phyloP scores from a whole-genome alignment of 2,113 vertebrate species.

The Oxygymnocypris stewartii region DNA sequence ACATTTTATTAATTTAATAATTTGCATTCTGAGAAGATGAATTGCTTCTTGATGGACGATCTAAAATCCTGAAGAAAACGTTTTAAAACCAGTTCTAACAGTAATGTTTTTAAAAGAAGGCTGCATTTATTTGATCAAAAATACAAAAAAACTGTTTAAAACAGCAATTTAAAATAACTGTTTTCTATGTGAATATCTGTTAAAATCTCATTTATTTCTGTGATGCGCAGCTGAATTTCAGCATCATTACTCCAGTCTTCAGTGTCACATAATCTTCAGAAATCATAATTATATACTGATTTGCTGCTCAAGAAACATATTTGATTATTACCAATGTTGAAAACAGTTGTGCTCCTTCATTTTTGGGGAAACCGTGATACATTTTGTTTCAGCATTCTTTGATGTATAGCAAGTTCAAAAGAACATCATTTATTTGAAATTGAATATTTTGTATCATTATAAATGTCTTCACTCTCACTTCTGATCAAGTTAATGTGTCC shows the following conservation, averaged over 20 bases:
- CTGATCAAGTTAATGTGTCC: background rate
- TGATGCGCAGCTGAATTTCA: background rate
- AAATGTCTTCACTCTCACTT: background rate
- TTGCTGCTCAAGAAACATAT: background rate
- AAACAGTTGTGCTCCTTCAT: background rate
- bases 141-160: too few relatives aligned
- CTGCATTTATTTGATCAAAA: background rate
- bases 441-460: background rate
- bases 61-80: too few relatives aligned
- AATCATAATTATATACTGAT: background rate
- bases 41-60: too few relatives aligned
- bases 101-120: background rate
- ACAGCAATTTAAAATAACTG: background rate
- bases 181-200: background rate
- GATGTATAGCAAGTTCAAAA: background rate
- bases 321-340: background rate
- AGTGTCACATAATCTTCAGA: background rate
- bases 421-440: background rate
- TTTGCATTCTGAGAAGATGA: too few relatives aligned
- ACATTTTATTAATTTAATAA: too few relatives aligned
- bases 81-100: background rate
- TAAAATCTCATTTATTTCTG: background rate
- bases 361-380: background rate
- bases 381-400: background rate
- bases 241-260: background rate